These are phyloP conservation scores for Bombus pascuorum DNA, from an alignment of 1,140 invertebrate genomes.

Conservation along the genomic window DNA sequence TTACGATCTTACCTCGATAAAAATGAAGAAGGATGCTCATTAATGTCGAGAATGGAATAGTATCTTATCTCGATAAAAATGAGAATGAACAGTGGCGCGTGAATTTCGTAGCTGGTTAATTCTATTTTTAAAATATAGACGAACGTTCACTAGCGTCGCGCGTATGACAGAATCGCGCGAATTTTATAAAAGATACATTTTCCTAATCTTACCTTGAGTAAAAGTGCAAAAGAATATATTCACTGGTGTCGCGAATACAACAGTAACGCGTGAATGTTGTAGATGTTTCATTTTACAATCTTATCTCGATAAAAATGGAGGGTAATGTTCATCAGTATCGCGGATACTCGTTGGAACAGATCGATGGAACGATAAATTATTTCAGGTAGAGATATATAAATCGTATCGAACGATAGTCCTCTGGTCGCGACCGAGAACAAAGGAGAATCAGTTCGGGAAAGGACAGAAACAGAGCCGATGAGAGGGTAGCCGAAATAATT, in stretches of 20 bases:
- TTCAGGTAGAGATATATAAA: neutral
- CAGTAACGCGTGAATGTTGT: neutral
- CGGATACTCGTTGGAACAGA: neutral
- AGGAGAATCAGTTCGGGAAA: constrained; percentile 49
- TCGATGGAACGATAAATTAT: neutral
- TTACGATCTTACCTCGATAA: neutral
- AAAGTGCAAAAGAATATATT: too few relatives aligned
- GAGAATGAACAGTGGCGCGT: neutral
- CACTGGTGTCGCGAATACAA: too few relatives aligned
- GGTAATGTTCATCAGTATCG: neutral
- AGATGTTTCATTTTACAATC: neutral
- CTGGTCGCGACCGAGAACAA: constrained; percentile 43
- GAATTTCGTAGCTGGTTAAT: too few relatives aligned
- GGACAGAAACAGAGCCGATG: constrained; percentile 60
- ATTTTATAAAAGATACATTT: neutral
- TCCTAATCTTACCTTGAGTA: neutral
- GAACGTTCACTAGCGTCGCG: neutral
- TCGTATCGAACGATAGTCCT: constrained; percentile 19
- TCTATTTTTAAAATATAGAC: too few relatives aligned
- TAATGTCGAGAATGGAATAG: neutral
- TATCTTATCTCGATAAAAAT: neutral
- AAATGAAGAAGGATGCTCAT: neutral
- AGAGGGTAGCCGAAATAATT: constrained; percentile 70
- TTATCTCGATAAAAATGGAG: neutral
- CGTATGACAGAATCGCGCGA: too few relatives aligned